Evolutionary conservation across 2,888 invertebrate species (phyloP), one percentile per base, ranked within the genome.

Genomic region (Ferrisia virgata): DNA sequence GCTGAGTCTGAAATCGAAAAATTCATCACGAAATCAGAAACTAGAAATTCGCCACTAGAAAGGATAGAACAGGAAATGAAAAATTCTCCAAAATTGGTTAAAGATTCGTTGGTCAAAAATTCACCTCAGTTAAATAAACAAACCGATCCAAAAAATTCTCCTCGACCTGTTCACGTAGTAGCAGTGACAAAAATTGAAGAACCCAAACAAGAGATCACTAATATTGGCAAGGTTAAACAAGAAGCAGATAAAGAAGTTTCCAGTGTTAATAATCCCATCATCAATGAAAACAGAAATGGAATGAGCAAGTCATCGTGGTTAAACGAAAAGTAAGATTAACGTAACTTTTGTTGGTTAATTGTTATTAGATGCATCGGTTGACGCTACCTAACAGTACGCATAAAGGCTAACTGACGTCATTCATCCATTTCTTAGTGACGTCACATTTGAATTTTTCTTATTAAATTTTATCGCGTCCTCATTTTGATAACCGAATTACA

Each of bases 271-370:
- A 36, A 53, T 40, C 43, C 78, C 18, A 69, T 22, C 13, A 31
- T 0, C 13, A 78, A 25, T 25, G 78, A 84, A 25, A 84, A 76
- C 31, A 22, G 78, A 39, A 82, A 82, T 40, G 82, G 82, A 82
- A 82, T 82, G 53, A 82, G 82, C 82, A 82, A 82, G 82, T 82
- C 82, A 82, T 82, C 82, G 9, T 82, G 82, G 82, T n/a, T 82
- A 15, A 82, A 82, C 25, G 82, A 58, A 64, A 64, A 64, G 82
- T 82, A 82, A 82, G 82, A 82, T 64, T 82, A 22, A 58, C 5
- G 33, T 53, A 64, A 64, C 39, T 82, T 25, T 82, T 82, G n/a
- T 43, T 53, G 15, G 25, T 36, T 36, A n/a, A 18, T 76, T 28
- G 28, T 28, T 64, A 18, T 64, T 64, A 4, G 5, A 6, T 15